Conservation (phyloP, 2,113 vertebrate genomes). For the Rhizomys pruinosus region DNA sequence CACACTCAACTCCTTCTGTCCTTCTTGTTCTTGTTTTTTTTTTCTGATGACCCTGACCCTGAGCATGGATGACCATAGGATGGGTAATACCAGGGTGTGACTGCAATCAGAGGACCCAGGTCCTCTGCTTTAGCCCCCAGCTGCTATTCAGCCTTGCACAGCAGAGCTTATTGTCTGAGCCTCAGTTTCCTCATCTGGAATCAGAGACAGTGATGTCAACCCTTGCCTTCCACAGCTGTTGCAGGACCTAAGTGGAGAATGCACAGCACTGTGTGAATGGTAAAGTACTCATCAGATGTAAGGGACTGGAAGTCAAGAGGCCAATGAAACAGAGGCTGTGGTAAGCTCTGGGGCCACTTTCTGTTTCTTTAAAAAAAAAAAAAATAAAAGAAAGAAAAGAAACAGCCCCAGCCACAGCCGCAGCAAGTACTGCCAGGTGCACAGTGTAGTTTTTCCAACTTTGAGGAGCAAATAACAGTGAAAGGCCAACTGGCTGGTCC, state of each 20-base stretch:
- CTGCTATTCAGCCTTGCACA: neutral
- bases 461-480: constrained; percentile 72
- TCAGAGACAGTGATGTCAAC: neutral
- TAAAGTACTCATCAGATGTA: constrained; percentile 39
- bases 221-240: neutral
- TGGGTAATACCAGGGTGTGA: too few relatives aligned
- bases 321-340: constrained; percentile 58
- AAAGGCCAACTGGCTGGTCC: constrained; percentile 71
- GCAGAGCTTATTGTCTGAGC: neutral
- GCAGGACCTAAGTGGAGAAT: constrained; percentile 2
- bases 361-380: constrained; percentile 50
- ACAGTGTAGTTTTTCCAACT: constrained; percentile 72
- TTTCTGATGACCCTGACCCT: neutral
- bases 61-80: too few relatives aligned
- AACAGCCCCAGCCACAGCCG: constrained; percentile 56
- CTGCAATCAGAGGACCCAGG: neutral
- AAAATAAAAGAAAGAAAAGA: neutral
- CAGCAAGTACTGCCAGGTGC: constrained; percentile 75
- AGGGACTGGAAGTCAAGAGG: constrained; percentile 43
- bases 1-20: neutral
- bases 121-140: neutral
- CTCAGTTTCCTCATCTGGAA: constrained; percentile 35
- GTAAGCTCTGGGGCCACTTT: constrained; percentile 60
- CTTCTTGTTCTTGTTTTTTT: too few relatives aligned
- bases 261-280: neutral